A percentile compares a stretch with the other conserved stretches of the same genome.
phyloP scores from a whole-genome alignment of 2,888 invertebrate species.

The Ophion obscuratus region DNA sequence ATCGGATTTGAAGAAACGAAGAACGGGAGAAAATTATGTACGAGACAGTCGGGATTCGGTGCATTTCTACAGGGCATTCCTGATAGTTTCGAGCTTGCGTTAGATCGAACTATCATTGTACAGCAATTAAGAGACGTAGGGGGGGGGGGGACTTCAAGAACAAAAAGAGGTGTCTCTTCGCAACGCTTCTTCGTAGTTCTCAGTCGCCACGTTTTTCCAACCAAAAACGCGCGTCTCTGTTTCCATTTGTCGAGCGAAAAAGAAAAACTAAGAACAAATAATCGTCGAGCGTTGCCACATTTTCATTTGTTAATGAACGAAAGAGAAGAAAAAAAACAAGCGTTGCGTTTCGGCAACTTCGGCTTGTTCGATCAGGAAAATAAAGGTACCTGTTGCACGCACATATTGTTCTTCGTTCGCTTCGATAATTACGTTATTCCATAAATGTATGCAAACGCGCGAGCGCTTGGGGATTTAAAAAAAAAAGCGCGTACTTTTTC shows the following conservation, averaged over 20 bases:
- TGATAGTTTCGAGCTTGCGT: constrained; percentile 64
- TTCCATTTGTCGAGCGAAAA: constrained; percentile 19
- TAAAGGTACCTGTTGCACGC: constrained; percentile 70
- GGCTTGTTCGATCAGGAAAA: constrained; percentile 69
- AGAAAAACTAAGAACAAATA: constrained; percentile 17
- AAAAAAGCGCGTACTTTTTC: constrained; percentile 16
- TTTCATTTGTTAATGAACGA: constrained; percentile 36
- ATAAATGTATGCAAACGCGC: constrained; percentile 29
- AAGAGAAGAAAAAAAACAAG: constrained; percentile 8
- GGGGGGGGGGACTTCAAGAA: constrained; percentile 35
- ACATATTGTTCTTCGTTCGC: constrained; percentile 39
- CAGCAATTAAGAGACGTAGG: constrained; percentile 59
- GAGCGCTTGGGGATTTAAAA: background rate
- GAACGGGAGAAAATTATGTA: constrained; percentile 34
- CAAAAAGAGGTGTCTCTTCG: constrained; percentile 47
- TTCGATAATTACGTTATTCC: constrained; percentile 43
- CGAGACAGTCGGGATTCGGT: constrained; percentile 72
- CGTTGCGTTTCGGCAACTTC: constrained; percentile 52
- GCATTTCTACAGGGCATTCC: constrained; percentile 79
- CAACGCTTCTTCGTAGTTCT: constrained; percentile 34
- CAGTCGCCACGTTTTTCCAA: background rate
- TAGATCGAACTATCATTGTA: constrained; percentile 64
- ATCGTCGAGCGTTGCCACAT: constrained; percentile 46
- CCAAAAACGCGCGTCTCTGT: background rate
- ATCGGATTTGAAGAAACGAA: constrained; percentile 18